Evolutionary conservation across 30 jellyfish, hydroid and myxozoan species (phyloP).

Genomic region (Rhopilema esculentum): DNA sequence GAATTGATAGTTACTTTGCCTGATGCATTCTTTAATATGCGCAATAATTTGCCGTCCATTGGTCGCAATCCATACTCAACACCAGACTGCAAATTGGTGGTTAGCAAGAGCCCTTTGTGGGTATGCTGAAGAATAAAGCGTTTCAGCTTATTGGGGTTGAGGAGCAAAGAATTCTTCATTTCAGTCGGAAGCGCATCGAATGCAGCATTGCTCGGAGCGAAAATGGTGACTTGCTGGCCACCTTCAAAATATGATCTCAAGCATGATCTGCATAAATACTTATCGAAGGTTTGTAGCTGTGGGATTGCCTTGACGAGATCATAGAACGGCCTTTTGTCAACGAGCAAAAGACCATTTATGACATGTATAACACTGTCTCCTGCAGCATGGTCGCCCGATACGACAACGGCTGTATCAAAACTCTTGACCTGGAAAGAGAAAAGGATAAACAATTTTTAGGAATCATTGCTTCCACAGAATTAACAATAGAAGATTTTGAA

Average conservation of each 20-base stretch:
- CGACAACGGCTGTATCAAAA: conserved; percentile 36
- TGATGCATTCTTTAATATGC: conserved; percentile 4
- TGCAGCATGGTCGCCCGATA: conserved; percentile 56
- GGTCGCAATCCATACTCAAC: conserved; percentile 56
- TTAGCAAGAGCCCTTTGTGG: conserved; percentile 52
- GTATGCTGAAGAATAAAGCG: conserved; percentile 43
- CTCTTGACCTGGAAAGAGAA: conserved; percentile 66
- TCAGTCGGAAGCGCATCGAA: conserved; percentile 31
- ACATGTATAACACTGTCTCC: conserved; percentile 65
- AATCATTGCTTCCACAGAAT: too few species aligned
- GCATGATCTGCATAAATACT: conserved; percentile 30
- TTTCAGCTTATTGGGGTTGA: conserved; percentile 17
- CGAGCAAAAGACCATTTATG: conserved; percentile 27
- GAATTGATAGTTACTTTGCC: conserved; percentile 27
- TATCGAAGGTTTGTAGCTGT: conserved; percentile 33
- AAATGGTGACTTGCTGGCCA: conserved; percentile 49
- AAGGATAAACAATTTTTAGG: background rate
- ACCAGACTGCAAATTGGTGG: conserved; percentile 15
- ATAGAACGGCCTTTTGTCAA: conserved; percentile 31
- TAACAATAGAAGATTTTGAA: too few species aligned
- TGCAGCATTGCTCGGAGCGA: conserved; percentile 79
- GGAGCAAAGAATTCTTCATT: conserved; percentile 27
- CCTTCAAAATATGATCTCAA: conserved; percentile 33
- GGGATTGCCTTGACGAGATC: conserved; percentile 43
- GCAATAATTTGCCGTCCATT: conserved; percentile 39